phyloP scores from a whole-genome alignment of 2,113 vertebrate genomes.

The Plecturocebus donacophilus region DNA sequence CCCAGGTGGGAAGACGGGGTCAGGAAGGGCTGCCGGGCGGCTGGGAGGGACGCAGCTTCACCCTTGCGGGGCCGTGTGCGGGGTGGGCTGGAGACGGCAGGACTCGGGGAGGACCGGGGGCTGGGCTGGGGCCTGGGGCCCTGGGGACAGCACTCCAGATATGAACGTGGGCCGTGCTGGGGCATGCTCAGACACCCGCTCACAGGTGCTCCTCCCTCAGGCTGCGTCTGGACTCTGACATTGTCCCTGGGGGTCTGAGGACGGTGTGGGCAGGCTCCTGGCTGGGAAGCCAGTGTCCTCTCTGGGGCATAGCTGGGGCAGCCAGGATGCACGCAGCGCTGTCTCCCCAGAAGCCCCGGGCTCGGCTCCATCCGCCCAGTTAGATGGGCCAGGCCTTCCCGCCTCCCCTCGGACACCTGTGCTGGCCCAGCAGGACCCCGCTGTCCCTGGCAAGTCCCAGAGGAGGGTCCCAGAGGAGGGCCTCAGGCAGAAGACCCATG shows the following conservation, averaged over 20 bases:
- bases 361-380: too few relatives aligned
- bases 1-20: not conserved
- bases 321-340: not conserved
- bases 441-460: not conserved
- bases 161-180: too few relatives aligned
- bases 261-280: not conserved
- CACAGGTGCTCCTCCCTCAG: not conserved
- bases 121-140: not conserved
- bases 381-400: not conserved
- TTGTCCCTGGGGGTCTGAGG: not conserved
- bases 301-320: not conserved
- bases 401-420: not conserved
- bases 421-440: not conserved
- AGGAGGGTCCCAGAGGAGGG: not conserved
- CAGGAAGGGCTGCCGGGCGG: not conserved
- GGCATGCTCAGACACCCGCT: not conserved
- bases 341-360: not conserved
- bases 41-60: not conserved
- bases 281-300: not conserved
- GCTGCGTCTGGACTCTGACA: not conserved
- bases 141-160: too few relatives aligned
- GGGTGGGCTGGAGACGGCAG: not conserved
- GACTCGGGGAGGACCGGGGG: fast-evolving
- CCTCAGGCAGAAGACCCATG: not conserved
- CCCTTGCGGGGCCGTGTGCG: not conserved